Evolutionary conservation across 1,140 invertebrate genomes (phyloP).

Genomic region (Grapholita molesta): DNA sequence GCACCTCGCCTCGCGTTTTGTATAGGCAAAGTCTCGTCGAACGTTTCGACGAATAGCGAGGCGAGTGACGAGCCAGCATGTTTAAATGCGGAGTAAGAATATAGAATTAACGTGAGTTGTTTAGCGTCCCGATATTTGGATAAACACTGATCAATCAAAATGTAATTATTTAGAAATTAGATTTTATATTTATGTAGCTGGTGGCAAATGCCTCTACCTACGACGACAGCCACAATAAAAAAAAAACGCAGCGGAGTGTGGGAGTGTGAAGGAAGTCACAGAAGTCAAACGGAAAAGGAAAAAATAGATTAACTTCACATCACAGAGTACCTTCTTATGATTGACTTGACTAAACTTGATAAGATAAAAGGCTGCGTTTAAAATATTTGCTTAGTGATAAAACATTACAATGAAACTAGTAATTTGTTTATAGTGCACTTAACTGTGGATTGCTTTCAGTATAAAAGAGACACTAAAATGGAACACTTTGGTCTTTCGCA

Average conservation of each 20-base stretch:
- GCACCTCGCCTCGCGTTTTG: no score
- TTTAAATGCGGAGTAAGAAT: no score
- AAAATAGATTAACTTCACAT: background rate
- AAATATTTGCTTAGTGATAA: conserved; percentile 59
- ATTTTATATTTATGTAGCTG: no score
- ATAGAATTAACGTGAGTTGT: no score
- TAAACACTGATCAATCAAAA: no score
- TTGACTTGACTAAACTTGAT: conserved; percentile 38
- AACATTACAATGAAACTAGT: conserved; percentile 57
- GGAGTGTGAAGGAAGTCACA: background rate
- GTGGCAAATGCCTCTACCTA: no score
- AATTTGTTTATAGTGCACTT: conserved; percentile 36
- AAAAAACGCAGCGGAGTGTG: background rate
- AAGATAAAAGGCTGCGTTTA: conserved; percentile 49
- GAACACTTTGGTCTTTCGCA: conserved; percentile 70
- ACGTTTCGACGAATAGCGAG: no score
- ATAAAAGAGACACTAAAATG: conserved; percentile 43
- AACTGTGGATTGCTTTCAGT: conserved; percentile 17
- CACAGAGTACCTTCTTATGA: no score
- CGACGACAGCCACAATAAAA: background rate
- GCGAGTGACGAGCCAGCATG: no score
- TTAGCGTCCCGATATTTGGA: no score
- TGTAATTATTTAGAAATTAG: no score
- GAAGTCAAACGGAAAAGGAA: conserved; percentile 5
- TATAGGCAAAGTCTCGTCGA: no score